Conservation (phyloP, 2,797 vertebrate genomes). For the Siniperca undulata region DNA sequence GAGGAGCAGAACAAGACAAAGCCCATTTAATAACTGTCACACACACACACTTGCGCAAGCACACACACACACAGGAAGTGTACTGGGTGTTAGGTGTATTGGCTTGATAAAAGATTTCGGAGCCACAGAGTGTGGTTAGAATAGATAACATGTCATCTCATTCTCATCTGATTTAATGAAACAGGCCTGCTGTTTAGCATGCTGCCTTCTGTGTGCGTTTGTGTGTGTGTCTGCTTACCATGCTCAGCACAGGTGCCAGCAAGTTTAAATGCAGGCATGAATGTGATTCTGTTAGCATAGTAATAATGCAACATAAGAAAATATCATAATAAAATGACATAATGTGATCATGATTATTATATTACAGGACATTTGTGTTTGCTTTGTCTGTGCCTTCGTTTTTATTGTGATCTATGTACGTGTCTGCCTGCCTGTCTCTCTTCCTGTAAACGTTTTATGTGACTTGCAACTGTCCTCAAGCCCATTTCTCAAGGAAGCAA, state of each 20-base stretch:
- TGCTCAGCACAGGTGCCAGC: constrained; percentile 64
- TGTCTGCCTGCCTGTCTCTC: constrained; percentile 30
- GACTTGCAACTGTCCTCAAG: constrained; percentile 48
- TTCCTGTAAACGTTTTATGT: constrained; percentile 48
- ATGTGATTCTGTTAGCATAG: constrained; percentile 75
- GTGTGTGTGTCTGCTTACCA: constrained; percentile 23
- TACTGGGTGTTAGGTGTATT: constrained; percentile 43
- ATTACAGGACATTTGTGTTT: constrained; percentile 76
- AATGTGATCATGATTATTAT: constrained; percentile 77
- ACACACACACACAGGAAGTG: constrained; percentile 19
- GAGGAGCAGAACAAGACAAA: constrained; percentile 75
- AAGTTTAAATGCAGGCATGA: constrained; percentile 68
- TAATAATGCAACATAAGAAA: constrained; percentile 68
- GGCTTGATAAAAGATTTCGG: constrained; percentile 64
- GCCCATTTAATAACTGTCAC: constrained; percentile 75
- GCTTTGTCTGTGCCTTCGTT: constrained; percentile 57
- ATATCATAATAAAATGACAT: constrained; percentile 73
- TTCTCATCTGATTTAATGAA: constrained; percentile 71
- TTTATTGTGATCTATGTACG: constrained; percentile 66
- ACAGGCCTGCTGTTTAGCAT: constrained; percentile 67
- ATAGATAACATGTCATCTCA: constrained; percentile 72
- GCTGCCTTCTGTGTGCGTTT: constrained; percentile 36
- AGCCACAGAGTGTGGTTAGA: constrained; percentile 59
- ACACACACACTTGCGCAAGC: constrained; percentile 5
- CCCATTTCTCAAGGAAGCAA: constrained; percentile 57